phyloP scores from a whole-genome alignment of 2,888 invertebrate species.

The Caenorhabditis panamensis region DNA sequence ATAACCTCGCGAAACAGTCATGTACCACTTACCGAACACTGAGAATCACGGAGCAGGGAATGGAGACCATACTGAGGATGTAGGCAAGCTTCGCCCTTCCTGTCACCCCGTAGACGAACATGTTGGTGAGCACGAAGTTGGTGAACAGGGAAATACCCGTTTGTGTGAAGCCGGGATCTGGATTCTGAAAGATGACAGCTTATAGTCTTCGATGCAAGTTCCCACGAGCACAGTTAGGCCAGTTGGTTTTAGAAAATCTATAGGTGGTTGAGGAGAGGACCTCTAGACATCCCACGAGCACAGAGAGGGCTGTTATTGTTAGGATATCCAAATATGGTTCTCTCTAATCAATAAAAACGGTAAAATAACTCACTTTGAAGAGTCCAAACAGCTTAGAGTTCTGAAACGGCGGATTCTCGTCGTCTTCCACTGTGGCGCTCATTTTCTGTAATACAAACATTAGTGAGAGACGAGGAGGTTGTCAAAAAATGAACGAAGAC shows the following conservation, averaged over 20 bases:
- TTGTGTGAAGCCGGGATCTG: conserved; percentile 74
- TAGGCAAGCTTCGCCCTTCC: conserved; percentile 71
- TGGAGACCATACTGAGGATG: conserved; percentile 63
- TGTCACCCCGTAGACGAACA: conserved; percentile 75
- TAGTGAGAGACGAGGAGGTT: neutral
- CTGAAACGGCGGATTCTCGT: conserved; percentile 57
- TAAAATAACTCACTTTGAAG: conserved; percentile 43
- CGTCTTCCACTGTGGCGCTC: conserved; percentile 47
- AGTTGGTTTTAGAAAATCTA: too few species aligned
- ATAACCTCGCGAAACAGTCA: neutral
- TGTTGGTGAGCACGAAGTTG: conserved; percentile 72
- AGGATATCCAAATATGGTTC: too few species aligned
- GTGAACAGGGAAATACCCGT: conserved; percentile 70
- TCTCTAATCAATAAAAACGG: too few species aligned
- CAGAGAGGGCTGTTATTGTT: too few species aligned
- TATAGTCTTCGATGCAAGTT: too few species aligned
- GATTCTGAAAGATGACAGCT: conserved; percentile 61
- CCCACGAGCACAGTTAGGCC: too few species aligned
- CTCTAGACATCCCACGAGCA: too few species aligned
- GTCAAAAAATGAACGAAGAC: neutral
- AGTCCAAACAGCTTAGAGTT: conserved; percentile 50
- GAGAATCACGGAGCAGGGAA: conserved; percentile 69
- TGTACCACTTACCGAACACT: conserved; percentile 55
- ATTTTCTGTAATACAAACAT: conserved; percentile 16
- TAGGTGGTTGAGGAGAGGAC: too few species aligned